Evolutionary conservation across 1,140 invertebrate species (phyloP).

Genomic region (Cydia amplana): DNA sequence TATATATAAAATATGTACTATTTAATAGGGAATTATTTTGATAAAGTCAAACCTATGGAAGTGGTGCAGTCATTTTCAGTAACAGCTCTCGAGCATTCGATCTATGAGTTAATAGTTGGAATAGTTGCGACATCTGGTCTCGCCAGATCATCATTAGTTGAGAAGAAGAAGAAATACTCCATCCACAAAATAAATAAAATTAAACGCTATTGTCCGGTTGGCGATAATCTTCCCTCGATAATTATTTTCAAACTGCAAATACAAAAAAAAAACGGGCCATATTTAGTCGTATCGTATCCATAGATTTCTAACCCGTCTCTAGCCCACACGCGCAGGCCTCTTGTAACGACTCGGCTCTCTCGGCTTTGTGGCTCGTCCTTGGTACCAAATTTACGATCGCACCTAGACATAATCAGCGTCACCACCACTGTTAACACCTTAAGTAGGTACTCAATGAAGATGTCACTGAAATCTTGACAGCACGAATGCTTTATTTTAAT

Average conservation of each 20-base stretch:
- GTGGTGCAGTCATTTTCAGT: no score
- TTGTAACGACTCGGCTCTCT: conserved; percentile 74
- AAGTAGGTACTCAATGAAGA: conserved; percentile 62
- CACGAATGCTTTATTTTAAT: neutral
- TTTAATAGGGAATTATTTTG: no score
- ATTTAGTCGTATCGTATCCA: conserved; percentile 53
- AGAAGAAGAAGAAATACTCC: no score
- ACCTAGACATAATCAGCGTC: conserved; percentile 68
- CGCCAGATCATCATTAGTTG: no score
- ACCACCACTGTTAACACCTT: conserved; percentile 74
- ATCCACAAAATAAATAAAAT: no score
- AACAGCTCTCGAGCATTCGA: no score
- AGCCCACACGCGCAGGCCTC: conserved; percentile 75
- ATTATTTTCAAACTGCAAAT: neutral
- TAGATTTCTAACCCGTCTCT: conserved; percentile 42
- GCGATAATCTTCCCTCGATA: no score
- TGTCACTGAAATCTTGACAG: conserved; percentile 43
- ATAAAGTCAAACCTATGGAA: no score
- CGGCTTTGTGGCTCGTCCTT: conserved; percentile 71
- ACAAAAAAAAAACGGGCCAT: neutral
- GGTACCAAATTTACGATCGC: conserved; percentile 72
- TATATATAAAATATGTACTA: no score
- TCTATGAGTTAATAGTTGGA: no score
- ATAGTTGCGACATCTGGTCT: no score
- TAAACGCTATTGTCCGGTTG: no score